These are phyloP conservation scores for Eudemis profundana DNA, from an alignment of 2,888 invertebrate species.

Conservation along the genomic window DNA sequence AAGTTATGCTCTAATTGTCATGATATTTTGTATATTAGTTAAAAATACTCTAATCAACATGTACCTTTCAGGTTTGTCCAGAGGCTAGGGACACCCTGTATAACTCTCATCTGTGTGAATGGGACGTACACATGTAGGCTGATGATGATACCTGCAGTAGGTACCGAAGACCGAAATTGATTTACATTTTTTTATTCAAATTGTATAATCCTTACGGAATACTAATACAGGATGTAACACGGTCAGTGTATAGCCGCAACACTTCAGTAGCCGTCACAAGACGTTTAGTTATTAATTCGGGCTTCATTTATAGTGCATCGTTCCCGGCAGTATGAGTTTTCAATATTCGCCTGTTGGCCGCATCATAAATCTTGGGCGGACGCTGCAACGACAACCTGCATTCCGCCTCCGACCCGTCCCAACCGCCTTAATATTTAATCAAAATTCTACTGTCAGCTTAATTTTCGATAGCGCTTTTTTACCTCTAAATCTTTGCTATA, in stretches of 20 bases:
- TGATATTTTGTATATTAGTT: too few species aligned
- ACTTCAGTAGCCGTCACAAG: not conserved
- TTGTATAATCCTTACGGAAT: too few species aligned
- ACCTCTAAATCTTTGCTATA: not conserved
- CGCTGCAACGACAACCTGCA: conserved; percentile 75
- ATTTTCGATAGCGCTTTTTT: conserved; percentile 52
- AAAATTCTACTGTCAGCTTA: conserved; percentile 61
- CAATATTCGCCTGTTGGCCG: conserved; percentile 80
- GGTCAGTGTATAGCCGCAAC: not conserved
- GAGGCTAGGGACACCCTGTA: too few species aligned
- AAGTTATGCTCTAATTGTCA: too few species aligned
- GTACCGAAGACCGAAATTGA: too few species aligned
- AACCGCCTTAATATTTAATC: conserved; percentile 78
- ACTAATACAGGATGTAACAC: not conserved
- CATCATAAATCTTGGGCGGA: conserved; percentile 77
- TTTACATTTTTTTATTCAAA: too few species aligned
- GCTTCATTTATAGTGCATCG: conserved; percentile 69
- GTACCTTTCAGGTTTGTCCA: too few species aligned
- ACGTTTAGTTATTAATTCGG: conserved; percentile 54
- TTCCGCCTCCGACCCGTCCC: conserved; percentile 63
- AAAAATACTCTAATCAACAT: too few species aligned
- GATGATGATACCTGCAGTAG: too few species aligned
- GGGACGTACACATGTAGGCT: too few species aligned
- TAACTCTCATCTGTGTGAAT: too few species aligned
- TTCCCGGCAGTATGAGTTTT: conserved; percentile 70